Evolutionary conservation across 1,140 invertebrate species (phyloP).

Genomic region (Lanistes nyassanus): DNA sequence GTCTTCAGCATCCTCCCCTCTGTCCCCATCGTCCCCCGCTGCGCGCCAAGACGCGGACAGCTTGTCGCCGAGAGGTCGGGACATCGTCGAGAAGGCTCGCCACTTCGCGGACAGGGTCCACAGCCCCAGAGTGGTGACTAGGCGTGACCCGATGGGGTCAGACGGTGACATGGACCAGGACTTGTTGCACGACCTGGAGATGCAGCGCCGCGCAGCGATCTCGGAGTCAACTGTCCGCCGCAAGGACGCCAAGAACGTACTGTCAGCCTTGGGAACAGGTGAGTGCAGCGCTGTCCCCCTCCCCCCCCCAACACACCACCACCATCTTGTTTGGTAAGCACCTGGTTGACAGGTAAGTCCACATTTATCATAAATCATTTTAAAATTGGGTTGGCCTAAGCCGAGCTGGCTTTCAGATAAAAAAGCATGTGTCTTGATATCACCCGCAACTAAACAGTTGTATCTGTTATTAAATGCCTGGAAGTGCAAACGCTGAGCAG

Average conservation of each 20-base stretch:
- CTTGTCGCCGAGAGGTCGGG: slow-evolving; percentile 19
- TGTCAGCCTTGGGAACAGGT: no score
- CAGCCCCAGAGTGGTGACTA: slow-evolving; percentile 43
- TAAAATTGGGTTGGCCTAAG: no score
- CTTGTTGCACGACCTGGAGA: slow-evolving; percentile 35
- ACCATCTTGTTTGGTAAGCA: no score
- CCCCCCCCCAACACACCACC: no score
- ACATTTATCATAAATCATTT: no score
- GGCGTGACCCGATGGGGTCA: slow-evolving; percentile 22
- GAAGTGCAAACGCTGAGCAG: no score
- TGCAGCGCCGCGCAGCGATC: slow-evolving; percentile 41
- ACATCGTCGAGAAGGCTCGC: slow-evolving; percentile 43
- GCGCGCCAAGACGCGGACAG: slow-evolving; percentile 5
- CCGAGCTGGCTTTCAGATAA: no score
- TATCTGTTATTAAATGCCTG: no score
- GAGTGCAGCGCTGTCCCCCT: no score
- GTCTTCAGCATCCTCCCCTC: background rate
- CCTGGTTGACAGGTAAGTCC: no score
- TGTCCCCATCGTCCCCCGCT: background rate
- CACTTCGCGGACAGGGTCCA: slow-evolving; percentile 52
- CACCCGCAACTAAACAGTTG: no score
- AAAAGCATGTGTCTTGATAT: no score
- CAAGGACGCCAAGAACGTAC: slow-evolving; percentile 16
- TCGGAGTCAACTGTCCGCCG: slow-evolving; percentile 37
- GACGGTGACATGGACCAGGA: slow-evolving; percentile 33